Evolutionary conservation across 2,797 vertebrate species (phyloP).

Genomic region (Esox masquinongy): DNA sequence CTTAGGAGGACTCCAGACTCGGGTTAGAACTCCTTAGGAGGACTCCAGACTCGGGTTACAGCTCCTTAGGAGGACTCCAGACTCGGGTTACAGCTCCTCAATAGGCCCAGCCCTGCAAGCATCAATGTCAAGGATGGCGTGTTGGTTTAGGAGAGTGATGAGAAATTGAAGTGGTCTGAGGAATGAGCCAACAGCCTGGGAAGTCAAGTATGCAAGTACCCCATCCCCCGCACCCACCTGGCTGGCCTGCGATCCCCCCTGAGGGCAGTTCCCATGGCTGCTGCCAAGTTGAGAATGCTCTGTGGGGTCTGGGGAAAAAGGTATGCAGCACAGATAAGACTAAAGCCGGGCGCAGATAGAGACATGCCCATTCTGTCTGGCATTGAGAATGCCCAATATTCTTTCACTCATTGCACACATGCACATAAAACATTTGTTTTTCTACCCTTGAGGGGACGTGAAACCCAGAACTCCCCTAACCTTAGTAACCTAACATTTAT

Average conservation of each 20-base stretch:
- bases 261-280: slow-evolving; percentile 76
- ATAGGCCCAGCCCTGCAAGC: slow-evolving; percentile 58
- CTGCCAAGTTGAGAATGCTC: slow-evolving; percentile 66
- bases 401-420: slow-evolving; percentile 11
- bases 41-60: slow-evolving; percentile 24
- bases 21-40: neutral
- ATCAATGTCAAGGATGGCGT: slow-evolving; percentile 40
- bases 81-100: slow-evolving; percentile 17
- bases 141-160: slow-evolving; percentile 65
- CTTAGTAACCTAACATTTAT: too few relatives aligned
- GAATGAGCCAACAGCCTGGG: slow-evolving; percentile 76
- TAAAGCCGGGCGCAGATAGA: slow-evolving; percentile 57
- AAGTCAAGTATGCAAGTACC: slow-evolving; percentile 46
- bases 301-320: slow-evolving; percentile 55
- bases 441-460: too few relatives aligned
- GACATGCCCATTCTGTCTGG: slow-evolving; percentile 48
- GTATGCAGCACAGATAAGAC: slow-evolving; percentile 43
- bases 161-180: slow-evolving; percentile 73
- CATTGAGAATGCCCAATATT: slow-evolving; percentile 19
- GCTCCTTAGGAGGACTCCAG: slow-evolving; percentile 41
- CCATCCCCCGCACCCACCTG: slow-evolving; percentile 55
- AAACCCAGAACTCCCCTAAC: too few relatives aligned
- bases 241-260: slow-evolving; percentile 77
- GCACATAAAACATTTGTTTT: neutral
- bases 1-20: slow-evolving; percentile 32